Evolutionary conservation across 2,113 vertebrate species (phyloP).

Genomic region (Sapajus apella): DNA sequence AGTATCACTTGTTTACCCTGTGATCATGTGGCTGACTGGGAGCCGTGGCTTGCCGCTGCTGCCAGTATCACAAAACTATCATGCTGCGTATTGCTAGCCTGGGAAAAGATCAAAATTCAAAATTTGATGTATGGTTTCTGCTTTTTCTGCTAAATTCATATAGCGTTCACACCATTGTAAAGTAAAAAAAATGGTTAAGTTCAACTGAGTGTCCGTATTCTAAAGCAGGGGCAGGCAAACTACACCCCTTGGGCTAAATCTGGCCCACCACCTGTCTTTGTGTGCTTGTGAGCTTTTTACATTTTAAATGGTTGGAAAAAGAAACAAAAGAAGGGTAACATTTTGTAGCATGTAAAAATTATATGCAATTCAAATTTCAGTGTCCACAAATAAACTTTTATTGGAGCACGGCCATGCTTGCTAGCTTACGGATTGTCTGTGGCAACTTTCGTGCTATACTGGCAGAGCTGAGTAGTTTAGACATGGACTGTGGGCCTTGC

Average conservation of each 20-base stretch:
- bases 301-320: not conserved
- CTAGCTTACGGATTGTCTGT: not conserved
- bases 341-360: not conserved
- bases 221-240: not conserved
- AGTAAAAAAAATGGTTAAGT: not conserved
- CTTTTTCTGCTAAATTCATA: not conserved
- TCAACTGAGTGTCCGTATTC: not conserved
- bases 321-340: not conserved
- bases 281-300: not conserved
- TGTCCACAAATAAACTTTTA: not conserved
- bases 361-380: conserved; percentile 31
- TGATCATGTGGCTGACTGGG: not conserved
- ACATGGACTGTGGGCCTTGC: not conserved
- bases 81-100: not conserved
- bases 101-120: not conserved
- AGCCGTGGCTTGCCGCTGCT: not conserved
- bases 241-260: not conserved
- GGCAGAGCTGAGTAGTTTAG: not conserved
- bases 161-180: not conserved
- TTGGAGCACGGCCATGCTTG: not conserved
- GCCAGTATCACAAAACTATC: not conserved
- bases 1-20: not conserved
- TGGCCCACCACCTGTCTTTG: not conserved
- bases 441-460: not conserved
- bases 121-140: not conserved